Evolutionary conservation across 2,888 invertebrate genomes (phyloP).

Genomic region (Aphidius colemani): DNA sequence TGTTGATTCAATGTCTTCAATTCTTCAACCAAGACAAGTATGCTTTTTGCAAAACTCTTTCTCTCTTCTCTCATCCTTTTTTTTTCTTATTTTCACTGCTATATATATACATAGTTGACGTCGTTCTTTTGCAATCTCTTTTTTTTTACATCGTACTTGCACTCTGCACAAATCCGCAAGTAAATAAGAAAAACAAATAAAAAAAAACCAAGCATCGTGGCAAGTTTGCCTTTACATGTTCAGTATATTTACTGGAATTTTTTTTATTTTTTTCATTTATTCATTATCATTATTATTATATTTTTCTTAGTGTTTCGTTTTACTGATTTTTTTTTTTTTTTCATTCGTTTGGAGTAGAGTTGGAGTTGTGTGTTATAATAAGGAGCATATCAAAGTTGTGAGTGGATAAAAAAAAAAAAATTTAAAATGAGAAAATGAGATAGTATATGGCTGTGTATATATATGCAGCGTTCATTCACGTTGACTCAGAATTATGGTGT

Average conservation of each 20-base stretch:
- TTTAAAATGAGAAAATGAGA: not conserved
- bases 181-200: constrained; percentile 10
- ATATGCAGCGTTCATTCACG: constrained; percentile 24
- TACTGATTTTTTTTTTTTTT: no score
- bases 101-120: constrained; percentile 2
- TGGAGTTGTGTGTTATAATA: no score
- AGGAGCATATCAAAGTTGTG: no score
- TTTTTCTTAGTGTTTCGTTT: no score
- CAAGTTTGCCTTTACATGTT: no score
- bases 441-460: constrained; percentile 19
- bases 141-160: constrained; percentile 29
- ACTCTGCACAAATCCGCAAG: constrained; percentile 22
- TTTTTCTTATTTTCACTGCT: constrained; percentile 12
- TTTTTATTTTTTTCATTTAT: no score
- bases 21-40: constrained; percentile 7
- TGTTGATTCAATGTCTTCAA: constrained; percentile 29
- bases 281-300: no score
- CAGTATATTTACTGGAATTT: no score
- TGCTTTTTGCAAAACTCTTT: not conserved
- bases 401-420: no score
- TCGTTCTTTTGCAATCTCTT: constrained; percentile 17
- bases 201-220: not conserved
- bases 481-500: constrained; percentile 15
- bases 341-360: no score
- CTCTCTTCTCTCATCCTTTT: constrained; percentile 4